A percentile compares a stretch with the other conserved stretches of the same genome.
Evolutionary conservation across 2,888 invertebrate genomes (phyloP).

Genomic region (Meteorus colon): DNA sequence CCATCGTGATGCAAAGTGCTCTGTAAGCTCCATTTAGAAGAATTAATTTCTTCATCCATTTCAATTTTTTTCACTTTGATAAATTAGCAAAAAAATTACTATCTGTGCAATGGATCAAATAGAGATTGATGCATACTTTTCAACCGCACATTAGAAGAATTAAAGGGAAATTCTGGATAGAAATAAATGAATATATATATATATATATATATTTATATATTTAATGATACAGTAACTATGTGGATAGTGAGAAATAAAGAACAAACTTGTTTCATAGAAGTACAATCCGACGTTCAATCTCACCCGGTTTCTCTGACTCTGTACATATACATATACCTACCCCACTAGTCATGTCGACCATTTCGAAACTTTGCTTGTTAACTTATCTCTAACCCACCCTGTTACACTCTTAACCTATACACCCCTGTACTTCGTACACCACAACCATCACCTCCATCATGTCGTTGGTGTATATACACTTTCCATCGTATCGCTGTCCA

Average conservation of each 20-base stretch:
- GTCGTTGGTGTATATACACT: background rate
- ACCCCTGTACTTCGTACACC: conserved; percentile 28
- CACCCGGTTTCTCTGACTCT: conserved; percentile 30
- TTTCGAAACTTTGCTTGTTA: conserved; percentile 46
- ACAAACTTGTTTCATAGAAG: conserved; percentile 34
- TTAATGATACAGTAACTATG: conserved; percentile 13
- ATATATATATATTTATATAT: background rate
- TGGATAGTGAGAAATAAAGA: conserved; percentile 5
- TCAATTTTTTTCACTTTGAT: no score
- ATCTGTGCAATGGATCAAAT: background rate
- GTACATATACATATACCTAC: conserved; percentile 7
- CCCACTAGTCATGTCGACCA: conserved; percentile 39
- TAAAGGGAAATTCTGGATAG: background rate
- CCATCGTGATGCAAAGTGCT: no score
- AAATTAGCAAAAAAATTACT: no score
- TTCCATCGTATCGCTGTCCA: conserved; percentile 22
- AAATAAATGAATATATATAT: conserved; percentile 10
- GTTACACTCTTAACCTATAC: conserved; percentile 17
- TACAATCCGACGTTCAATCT: conserved; percentile 45
- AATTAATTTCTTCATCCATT: no score
- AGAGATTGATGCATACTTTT: background rate
- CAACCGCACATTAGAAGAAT: background rate
- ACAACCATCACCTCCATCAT: conserved; percentile 10
- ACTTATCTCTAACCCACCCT: conserved; percentile 37
- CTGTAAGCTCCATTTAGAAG: no score